These are phyloP conservation scores for Apomyelois bistriatella DNA, from an alignment of 2,888 invertebrate genomes.

Conservation along the genomic window DNA sequence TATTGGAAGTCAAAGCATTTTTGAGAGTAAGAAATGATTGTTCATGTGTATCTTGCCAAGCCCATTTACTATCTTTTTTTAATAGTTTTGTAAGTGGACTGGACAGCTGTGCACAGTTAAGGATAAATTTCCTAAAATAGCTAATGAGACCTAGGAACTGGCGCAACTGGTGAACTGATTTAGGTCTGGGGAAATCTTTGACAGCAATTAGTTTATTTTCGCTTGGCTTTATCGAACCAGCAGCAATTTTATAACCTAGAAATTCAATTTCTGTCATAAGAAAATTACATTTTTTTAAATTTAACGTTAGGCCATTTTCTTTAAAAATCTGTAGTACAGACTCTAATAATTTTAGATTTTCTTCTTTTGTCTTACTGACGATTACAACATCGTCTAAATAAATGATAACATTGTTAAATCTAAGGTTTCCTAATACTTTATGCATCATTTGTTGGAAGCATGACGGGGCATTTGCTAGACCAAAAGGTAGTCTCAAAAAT, in stretches of 20 bases:
- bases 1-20: constrained; percentile 16
- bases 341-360: constrained; percentile 15
- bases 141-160: constrained; percentile 32
- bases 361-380: constrained; percentile 18
- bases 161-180: constrained; percentile 26
- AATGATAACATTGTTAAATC: constrained; percentile 14
- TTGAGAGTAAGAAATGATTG: constrained; percentile 14
- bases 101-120: constrained; percentile 26
- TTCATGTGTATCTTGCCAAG: constrained; percentile 28
- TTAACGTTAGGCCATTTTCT: constrained; percentile 18
- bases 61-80: constrained; percentile 25
- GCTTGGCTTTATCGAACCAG: constrained; percentile 13
- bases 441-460: constrained; percentile 24
- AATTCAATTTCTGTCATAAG: constrained; percentile 11
- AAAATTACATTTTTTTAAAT: constrained; percentile 16
- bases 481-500: constrained; percentile 23
- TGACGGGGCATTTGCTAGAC: constrained; percentile 21
- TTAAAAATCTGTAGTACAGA: constrained; percentile 16
- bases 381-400: constrained; percentile 37
- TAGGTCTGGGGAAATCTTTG: constrained; percentile 15
- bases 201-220: constrained; percentile 16
- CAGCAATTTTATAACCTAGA: constrained; percentile 18
- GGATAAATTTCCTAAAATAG: constrained; percentile 25
- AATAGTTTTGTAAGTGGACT: constrained; percentile 26
- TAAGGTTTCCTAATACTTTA: constrained; percentile 18